These are phyloP conservation scores for Mimachlamys varia DNA, from an alignment of 2,888 invertebrate species.

Conservation along the genomic window DNA sequence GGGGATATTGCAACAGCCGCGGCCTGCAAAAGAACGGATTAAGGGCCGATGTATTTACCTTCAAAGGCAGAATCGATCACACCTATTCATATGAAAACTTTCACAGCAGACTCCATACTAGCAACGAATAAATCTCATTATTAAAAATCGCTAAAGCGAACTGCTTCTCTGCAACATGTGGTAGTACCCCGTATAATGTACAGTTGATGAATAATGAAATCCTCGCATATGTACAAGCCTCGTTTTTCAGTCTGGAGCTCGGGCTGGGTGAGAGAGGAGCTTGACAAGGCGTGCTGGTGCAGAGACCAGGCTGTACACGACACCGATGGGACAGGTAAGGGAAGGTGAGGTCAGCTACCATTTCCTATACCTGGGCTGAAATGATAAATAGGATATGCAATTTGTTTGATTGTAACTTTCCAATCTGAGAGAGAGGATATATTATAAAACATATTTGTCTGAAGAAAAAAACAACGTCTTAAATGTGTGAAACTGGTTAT, in stretches of 20 bases:
- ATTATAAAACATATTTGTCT: too few relatives aligned
- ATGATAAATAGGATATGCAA: too few relatives aligned
- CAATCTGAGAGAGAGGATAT: too few relatives aligned
- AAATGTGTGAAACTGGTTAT: too few relatives aligned
- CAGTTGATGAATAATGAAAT: slow-evolving; percentile 33
- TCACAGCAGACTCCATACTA: slow-evolving; percentile 40
- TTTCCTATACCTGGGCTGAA: not conserved
- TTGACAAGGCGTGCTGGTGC: slow-evolving; percentile 2
- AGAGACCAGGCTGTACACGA: not conserved
- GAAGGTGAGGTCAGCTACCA: not conserved
- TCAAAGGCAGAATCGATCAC: slow-evolving; percentile 52
- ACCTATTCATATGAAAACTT: slow-evolving; percentile 53
- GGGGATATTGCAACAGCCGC: slow-evolving; percentile 52
- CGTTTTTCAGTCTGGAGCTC: slow-evolving; percentile 21
- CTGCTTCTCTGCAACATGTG: slow-evolving; percentile 51
- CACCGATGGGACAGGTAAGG: slow-evolving; percentile 8
- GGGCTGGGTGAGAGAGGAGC: slow-evolving; percentile 9
- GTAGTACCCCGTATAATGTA: slow-evolving; percentile 17
- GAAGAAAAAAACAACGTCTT: too few relatives aligned
- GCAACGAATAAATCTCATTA: slow-evolving; percentile 54
- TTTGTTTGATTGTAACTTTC: too few relatives aligned
- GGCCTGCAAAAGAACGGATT: slow-evolving; percentile 51
- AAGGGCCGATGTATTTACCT: slow-evolving; percentile 46
- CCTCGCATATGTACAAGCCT: slow-evolving; percentile 20
- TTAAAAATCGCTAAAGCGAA: slow-evolving; percentile 49